Evolutionary conservation across 2,797 vertebrate genomes (phyloP), one percentile per base, ranked within the genome.

Genomic region (Echeneis naucrates): DNA sequence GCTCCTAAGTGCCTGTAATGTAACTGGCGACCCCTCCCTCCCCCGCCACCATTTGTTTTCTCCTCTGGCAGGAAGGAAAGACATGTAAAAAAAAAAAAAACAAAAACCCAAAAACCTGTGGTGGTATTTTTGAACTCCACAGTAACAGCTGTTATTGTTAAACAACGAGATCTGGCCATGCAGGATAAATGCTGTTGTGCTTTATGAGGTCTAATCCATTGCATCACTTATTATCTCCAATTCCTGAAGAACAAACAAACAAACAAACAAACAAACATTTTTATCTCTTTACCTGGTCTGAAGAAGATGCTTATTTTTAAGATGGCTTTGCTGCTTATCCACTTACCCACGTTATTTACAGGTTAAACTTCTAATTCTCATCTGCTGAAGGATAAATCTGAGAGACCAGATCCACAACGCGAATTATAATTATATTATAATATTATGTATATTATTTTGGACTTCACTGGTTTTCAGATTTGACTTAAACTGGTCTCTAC

Each of bases 291-390:
- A 83, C 76, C 72, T 71, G 62, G 63, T 77, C 42, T 38, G 51
- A 86, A 81, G 85, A 84, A 89, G 78, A 81, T 57, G 81, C 79
- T 88, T 87, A 2, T 68, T n/a, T n/a, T n/a, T n/a, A n/a, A n/a
- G n/a, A n/a, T n/a, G n/a, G n/a, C n/a, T n/a, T n/a, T n/a, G n/a
- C n/a, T n/a, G n/a, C n/a, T 88, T 72, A 91, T 89, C 84, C 64
- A 38, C 51, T 70, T 42, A 42, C 42, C 40, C 62, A 33, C 33
- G 27, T 11, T 50, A 60, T 80, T 83, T 66, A 37, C 54, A 51
- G 63, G 68, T 62, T 72, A 9, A 72, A 73, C 33, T 40, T 64
- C 47, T 68, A 62, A 78, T 60, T 65, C n/a, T 37, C 26, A 11
- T 64, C 68, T 61, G 72, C 56, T 17, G 47, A 56, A 0, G 24